phyloP scores from a whole-genome alignment of 2,888 invertebrate genomes.

The Nomada flava region DNA sequence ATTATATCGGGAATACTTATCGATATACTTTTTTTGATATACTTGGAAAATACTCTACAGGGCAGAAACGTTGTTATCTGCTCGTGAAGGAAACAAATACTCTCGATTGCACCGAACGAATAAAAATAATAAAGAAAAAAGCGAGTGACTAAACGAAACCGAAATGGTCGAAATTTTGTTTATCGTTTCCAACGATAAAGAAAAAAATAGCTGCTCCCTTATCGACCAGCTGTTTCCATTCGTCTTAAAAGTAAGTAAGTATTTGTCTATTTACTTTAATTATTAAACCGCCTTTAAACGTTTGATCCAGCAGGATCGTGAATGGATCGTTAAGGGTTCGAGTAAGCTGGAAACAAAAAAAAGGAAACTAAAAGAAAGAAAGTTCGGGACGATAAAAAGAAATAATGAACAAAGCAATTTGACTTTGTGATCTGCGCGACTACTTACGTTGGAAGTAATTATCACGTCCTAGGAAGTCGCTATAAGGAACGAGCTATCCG shows the following conservation, averaged over 20 bases:
- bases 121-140: neutral
- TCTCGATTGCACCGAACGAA: slow-evolving; percentile 1
- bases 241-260: slow-evolving; percentile 27
- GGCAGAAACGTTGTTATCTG: neutral
- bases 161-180: neutral
- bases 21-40: neutral
- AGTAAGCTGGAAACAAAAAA: slow-evolving; percentile 41
- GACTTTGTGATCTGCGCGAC: slow-evolving; percentile 47
- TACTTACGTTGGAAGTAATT: slow-evolving; percentile 67
- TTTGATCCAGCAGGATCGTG: slow-evolving; percentile 4
- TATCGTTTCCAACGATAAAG: neutral
- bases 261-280: slow-evolving; percentile 10
- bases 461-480: slow-evolving; percentile 68
- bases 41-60: neutral
- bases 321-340: slow-evolving; percentile 54
- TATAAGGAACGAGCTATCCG: slow-evolving; percentile 65
- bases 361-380: slow-evolving; percentile 9
- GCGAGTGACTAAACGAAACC: neutral
- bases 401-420: slow-evolving; percentile 50
- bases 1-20: neutral
- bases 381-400: neutral
- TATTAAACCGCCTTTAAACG: slow-evolving; percentile 14
- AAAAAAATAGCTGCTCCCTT: neutral
- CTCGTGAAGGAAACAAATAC: neutral
- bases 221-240: slow-evolving; percentile 25